Evolutionary conservation across 1,140 invertebrate genomes (phyloP).

Genomic region (Calycopis cecrops): DNA sequence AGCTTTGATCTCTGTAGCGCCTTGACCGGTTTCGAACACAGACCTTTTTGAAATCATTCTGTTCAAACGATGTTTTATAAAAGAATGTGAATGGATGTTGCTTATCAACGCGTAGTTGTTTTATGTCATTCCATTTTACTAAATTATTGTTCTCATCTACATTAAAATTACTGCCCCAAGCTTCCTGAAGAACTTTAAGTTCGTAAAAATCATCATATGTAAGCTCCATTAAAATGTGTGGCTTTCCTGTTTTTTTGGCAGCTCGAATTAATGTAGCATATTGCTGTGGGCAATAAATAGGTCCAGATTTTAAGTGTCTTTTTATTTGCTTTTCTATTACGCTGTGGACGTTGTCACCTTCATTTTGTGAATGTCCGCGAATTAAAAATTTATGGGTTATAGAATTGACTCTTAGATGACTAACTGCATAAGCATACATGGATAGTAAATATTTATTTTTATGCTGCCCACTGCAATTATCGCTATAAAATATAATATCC

Average conservation of each 20-base stretch:
- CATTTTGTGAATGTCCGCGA: constrained; percentile 6
- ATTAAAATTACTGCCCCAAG: constrained; percentile 26
- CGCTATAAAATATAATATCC: constrained; percentile 43
- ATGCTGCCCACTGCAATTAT: constrained; percentile 48
- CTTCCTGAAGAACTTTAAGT: constrained; percentile 23
- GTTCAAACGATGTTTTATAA: constrained; percentile 14
- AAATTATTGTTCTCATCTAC: constrained; percentile 20
- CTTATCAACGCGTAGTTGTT: constrained; percentile 24
- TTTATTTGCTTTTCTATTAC: constrained; percentile 13
- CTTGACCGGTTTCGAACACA: constrained; percentile 9
- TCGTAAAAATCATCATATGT: constrained; percentile 22
- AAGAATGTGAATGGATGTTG: background rate
- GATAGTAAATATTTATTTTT: constrained; percentile 45
- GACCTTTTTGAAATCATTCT: background rate
- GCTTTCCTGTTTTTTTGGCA: constrained; percentile 19
- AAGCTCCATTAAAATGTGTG: constrained; percentile 18
- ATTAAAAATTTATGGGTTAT: constrained; percentile 50
- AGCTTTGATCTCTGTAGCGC: background rate
- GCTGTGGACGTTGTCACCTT: constrained; percentile 12
- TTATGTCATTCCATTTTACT: constrained; percentile 29
- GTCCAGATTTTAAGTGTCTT: background rate
- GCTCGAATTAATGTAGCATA: constrained; percentile 2
- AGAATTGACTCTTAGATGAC: constrained; percentile 30
- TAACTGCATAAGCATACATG: constrained; percentile 34
- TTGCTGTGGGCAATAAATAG: constrained; percentile 8